These are phyloP conservation scores for Clarias gariepinus DNA, from an alignment of 2,113 vertebrate species.

Conservation along the genomic window DNA sequence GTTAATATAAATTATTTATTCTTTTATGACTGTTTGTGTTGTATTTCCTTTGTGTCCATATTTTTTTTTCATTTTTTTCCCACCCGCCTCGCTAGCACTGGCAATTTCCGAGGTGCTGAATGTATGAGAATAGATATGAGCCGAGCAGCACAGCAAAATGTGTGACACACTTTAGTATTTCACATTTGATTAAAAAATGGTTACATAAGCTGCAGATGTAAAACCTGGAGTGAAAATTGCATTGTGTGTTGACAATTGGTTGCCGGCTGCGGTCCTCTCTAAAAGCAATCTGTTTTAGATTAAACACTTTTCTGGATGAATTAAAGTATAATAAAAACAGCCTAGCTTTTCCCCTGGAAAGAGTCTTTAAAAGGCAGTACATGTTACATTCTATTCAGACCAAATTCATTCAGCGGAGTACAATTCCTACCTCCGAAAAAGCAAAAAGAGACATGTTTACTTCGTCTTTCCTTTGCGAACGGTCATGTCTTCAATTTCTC, in stretches of 20 bases:
- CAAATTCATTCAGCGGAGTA: conserved; percentile 41
- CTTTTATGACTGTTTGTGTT: conserved; percentile 6
- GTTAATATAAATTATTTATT: conserved; percentile 19
- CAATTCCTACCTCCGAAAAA: conserved; percentile 4
- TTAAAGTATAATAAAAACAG: conserved; percentile 55
- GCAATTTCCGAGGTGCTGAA: conserved; percentile 33
- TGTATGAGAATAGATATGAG: conserved; percentile 43
- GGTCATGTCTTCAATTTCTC: conserved; percentile 22
- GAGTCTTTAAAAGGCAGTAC: conserved; percentile 37
- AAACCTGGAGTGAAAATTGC: conserved; percentile 55
- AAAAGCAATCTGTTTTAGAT: conserved; percentile 58
- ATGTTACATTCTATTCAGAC: conserved; percentile 53
- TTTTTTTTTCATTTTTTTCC: background rate
- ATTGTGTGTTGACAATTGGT: conserved; percentile 54
- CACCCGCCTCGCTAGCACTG: conserved; percentile 31
- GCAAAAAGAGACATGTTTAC: conserved; percentile 32
- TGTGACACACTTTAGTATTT: conserved; percentile 49
- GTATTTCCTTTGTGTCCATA: conserved; percentile 2
- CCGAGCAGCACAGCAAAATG: conserved; percentile 32
- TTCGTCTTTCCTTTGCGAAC: conserved; percentile 18
- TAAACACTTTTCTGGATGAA: conserved; percentile 58
- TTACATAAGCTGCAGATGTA: conserved; percentile 50
- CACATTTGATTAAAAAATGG: conserved; percentile 55
- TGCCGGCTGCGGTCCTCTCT: conserved; percentile 50
- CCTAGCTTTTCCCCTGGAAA: conserved; percentile 45